These are phyloP conservation scores for Eupeodes latifasciatus DNA, from an alignment of 2,888 invertebrate genomes.

Conservation along the genomic window DNA sequence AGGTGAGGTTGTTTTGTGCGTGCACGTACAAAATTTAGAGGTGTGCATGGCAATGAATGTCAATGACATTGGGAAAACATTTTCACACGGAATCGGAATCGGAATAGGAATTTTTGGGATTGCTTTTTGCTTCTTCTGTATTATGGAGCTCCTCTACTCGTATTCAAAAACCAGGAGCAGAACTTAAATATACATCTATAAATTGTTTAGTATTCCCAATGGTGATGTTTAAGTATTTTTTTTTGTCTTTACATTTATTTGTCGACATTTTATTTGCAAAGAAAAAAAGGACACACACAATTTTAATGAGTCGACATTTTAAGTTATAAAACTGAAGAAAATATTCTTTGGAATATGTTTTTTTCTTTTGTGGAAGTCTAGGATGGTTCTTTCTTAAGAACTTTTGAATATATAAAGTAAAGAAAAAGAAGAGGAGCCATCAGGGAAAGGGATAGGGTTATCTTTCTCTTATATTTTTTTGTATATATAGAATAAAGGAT, in stretches of 20 bases:
- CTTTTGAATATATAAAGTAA: constrained; percentile 20
- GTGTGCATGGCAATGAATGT: constrained; percentile 74
- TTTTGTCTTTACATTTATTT: constrained; percentile 12
- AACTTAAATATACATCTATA: constrained; percentile 22
- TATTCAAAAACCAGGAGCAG: background rate
- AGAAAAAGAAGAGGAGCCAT: background rate
- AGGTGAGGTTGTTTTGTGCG: constrained; percentile 43
- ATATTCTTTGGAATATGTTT: constrained; percentile 23
- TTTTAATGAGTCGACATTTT: constrained; percentile 49
- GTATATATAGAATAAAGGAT: background rate
- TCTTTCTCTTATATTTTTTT: background rate
- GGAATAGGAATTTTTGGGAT: constrained; percentile 60
- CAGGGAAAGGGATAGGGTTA: background rate
- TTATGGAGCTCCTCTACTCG: no score
- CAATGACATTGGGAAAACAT: constrained; percentile 72
- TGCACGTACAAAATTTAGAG: constrained; percentile 69
- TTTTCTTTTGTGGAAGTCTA: constrained; percentile 11
- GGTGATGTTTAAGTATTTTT: constrained; percentile 24
- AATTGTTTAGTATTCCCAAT: constrained; percentile 44
- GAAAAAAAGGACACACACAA: constrained; percentile 30
- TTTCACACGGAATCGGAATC: constrained; percentile 49
- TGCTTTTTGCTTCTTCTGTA: constrained; percentile 44
- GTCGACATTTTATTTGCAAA: constrained; percentile 42
- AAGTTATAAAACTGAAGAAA: constrained; percentile 47
- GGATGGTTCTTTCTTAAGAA: background rate